These are phyloP conservation scores for Allacma fusca DNA, from an alignment of 2,888 invertebrate species.

Conservation along the genomic window DNA sequence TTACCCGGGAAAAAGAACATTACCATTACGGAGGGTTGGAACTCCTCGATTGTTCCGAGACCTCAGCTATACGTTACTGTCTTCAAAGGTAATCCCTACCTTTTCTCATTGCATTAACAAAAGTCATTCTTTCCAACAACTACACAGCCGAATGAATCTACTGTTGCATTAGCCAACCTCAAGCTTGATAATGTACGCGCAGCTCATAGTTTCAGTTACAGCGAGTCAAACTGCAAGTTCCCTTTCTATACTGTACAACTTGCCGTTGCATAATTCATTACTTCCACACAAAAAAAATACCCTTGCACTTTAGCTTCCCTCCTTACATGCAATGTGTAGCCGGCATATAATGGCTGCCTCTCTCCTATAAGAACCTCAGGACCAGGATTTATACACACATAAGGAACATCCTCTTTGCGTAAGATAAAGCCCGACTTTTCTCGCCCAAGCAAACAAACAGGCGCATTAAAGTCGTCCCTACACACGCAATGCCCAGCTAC, in stretches of 20 bases:
- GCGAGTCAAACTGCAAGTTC: too few species aligned
- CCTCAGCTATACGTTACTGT: conserved; percentile 45
- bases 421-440: conserved; percentile 7
- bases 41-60: neutral
- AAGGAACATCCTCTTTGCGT: neutral
- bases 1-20: conserved; percentile 2
- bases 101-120: conserved; percentile 43
- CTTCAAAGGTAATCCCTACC: conserved; percentile 50
- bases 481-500: neutral
- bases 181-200: neutral
- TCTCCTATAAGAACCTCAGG: too few species aligned
- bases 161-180: conserved; percentile 6
- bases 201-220: too few species aligned
- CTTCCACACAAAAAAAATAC: neutral
- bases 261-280: neutral
- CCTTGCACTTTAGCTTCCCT: neutral
- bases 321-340: too few species aligned
- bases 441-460: neutral
- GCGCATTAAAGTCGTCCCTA: neutral
- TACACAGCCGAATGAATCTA: neutral
- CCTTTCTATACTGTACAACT: neutral
- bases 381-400: too few species aligned
- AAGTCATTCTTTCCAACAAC: conserved; percentile 37
- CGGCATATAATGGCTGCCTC: too few species aligned
- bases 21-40: conserved; percentile 28